phyloP scores from a whole-genome alignment of 2,113 vertebrate species.

The Amblyornis subalaris region DNA sequence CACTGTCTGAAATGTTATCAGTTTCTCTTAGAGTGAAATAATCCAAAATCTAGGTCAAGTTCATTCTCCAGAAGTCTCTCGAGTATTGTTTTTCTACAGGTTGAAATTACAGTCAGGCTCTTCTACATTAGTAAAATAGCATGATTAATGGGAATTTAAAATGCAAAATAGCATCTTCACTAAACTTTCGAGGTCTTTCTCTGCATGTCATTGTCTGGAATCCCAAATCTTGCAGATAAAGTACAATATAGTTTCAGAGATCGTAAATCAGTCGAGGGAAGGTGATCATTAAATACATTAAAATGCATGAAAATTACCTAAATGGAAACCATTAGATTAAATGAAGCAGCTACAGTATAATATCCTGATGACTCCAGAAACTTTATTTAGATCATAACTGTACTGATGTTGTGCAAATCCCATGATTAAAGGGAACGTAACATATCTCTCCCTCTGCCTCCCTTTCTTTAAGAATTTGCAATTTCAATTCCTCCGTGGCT shows the following conservation, averaged over 20 bases:
- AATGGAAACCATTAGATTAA: slow-evolving; percentile 75
- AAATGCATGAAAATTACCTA: slow-evolving; percentile 76
- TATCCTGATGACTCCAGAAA: slow-evolving; percentile 62
- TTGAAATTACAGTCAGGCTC: background rate
- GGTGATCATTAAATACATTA: slow-evolving; percentile 78
- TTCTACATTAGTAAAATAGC: slow-evolving; percentile 9
- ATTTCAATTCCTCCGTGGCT: slow-evolving; percentile 61
- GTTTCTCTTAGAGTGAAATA: background rate
- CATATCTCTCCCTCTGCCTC: background rate
- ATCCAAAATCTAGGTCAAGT: slow-evolving; percentile 22
- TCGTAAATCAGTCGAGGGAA: slow-evolving; percentile 68
- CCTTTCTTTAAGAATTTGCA: slow-evolving; percentile 39
- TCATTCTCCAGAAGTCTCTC: background rate
- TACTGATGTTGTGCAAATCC: slow-evolving; percentile 67
- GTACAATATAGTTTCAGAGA: slow-evolving; percentile 39
- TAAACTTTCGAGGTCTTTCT: background rate
- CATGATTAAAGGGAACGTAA: slow-evolving; percentile 65
- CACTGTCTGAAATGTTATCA: background rate
- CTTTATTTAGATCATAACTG: slow-evolving; percentile 70
- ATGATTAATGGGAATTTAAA: slow-evolving; percentile 33
- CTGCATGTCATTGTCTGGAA: background rate
- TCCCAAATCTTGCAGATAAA: slow-evolving; percentile 19
- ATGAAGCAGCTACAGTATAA: slow-evolving; percentile 70
- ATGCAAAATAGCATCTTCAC: slow-evolving; percentile 31
- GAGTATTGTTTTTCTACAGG: background rate